These are phyloP conservation scores for Paguma larvata DNA, from an alignment of 2,797 vertebrate genomes.

Conservation along the genomic window DNA sequence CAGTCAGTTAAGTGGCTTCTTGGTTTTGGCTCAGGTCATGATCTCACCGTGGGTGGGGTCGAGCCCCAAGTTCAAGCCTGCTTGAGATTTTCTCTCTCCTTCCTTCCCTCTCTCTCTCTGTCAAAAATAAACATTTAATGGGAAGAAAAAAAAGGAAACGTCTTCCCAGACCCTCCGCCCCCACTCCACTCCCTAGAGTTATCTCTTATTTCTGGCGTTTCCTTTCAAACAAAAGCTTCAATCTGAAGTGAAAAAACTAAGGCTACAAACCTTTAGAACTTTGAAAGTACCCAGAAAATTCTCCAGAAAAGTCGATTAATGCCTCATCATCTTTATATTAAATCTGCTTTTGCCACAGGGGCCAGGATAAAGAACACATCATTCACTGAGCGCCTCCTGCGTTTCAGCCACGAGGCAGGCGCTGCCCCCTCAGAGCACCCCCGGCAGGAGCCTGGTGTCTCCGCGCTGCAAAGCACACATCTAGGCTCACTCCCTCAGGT, in stretches of 20 bases:
- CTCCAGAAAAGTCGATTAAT: background rate
- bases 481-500: background rate
- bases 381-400: background rate
- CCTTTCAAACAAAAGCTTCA: conserved; percentile 54
- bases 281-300: conserved; percentile 12
- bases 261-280: background rate
- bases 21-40: too few species aligned
- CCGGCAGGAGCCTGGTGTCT: background rate
- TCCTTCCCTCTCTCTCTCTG: too few species aligned
- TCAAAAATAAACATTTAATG: too few species aligned
- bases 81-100: too few species aligned
- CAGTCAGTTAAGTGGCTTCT: too few species aligned
- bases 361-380: background rate
- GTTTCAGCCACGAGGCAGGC: background rate
- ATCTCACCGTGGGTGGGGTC: too few species aligned
- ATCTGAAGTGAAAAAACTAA: conserved; percentile 14
- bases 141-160: conserved; percentile 1
- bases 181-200: background rate
- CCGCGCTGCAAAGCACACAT: background rate
- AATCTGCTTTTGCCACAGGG: background rate
- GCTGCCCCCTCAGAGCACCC: background rate
- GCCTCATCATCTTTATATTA: background rate
- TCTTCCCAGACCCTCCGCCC: background rate
- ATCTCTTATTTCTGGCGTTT: background rate
- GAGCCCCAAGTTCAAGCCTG: too few species aligned